These are phyloP conservation scores for Phasianus colchicus DNA, from an alignment of 2,113 vertebrate species.

Conservation along the genomic window DNA sequence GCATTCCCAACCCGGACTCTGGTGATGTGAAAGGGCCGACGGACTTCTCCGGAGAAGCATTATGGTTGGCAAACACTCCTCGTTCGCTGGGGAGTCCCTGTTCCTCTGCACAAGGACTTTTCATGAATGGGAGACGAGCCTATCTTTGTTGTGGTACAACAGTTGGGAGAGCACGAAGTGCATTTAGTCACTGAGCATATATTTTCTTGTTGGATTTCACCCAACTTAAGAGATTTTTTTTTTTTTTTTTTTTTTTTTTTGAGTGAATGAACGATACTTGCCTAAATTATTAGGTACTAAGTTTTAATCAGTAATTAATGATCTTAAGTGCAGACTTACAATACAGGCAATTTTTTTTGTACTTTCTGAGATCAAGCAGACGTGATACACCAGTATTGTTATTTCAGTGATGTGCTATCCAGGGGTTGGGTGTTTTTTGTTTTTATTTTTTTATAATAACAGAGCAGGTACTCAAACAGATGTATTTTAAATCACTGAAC, in stretches of 20 bases:
- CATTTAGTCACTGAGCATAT: conserved; percentile 82
- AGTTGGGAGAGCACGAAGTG: conserved; percentile 94
- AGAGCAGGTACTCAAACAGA: conserved; percentile 76
- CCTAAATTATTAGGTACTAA: conserved; percentile 86
- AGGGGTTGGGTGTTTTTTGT: conserved; percentile 29
- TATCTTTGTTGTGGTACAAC: conserved; percentile 96
- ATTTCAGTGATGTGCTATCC: conserved; percentile 70
- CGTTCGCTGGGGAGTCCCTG: conserved; percentile 76
- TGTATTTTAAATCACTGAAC: conserved; percentile 79
- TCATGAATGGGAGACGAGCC: conserved; percentile 77
- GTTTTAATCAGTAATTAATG: conserved; percentile 76
- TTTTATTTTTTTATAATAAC: conserved; percentile 40
- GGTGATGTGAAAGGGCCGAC: conserved; percentile 86
- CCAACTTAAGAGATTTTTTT: conserved; percentile 88
- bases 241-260: conserved; percentile 75
- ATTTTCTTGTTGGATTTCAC: conserved; percentile 88
- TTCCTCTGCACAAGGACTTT: conserved; percentile 81
- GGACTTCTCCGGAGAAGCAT: conserved; percentile 70
- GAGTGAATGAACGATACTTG: conserved; percentile 73
- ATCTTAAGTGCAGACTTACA: conserved; percentile 72
- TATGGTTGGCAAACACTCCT: conserved; percentile 85
- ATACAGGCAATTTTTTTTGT: conserved; percentile 71
- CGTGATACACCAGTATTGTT: conserved; percentile 81
- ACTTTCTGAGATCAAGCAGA: conserved; percentile 74
- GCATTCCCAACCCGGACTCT: conserved; percentile 90